These are phyloP conservation scores for Sminthurides bifidus DNA, from an alignment of 1,140 invertebrate species.

Conservation along the genomic window DNA sequence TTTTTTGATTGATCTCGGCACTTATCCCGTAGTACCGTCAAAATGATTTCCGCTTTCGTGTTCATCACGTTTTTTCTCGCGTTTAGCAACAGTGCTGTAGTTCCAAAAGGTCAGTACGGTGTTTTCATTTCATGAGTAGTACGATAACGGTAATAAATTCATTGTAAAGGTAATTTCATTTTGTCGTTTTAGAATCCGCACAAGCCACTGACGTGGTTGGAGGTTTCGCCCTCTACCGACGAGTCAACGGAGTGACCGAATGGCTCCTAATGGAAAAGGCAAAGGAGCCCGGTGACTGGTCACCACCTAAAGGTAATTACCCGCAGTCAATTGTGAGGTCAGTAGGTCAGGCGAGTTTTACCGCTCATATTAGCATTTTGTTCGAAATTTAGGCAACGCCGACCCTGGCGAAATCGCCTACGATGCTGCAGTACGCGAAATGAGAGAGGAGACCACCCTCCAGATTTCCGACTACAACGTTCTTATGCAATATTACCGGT, in stretches of 20 bases:
- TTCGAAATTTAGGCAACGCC: background rate
- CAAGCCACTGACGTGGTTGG: background rate
- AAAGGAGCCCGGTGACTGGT: conserved; percentile 1
- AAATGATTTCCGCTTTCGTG: background rate
- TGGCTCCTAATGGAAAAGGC: background rate
- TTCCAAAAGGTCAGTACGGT: no score
- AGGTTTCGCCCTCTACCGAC: background rate
- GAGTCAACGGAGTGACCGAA: background rate
- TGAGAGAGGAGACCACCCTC: background rate
- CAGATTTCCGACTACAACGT: background rate
- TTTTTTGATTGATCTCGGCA: no score
- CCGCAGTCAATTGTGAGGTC: background rate
- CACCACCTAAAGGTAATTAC: background rate
- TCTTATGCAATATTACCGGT: background rate
- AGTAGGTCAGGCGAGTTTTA: background rate
- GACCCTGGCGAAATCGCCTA: background rate
- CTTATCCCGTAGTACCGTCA: no score
- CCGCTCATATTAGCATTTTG: background rate
- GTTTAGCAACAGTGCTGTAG: no score
- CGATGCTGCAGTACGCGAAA: conserved; percentile 1
- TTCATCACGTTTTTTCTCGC: no score
- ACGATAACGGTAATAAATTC: no score
- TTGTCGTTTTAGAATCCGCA: background rate
- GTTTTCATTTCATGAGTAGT: no score
- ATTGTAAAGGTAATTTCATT: no score